Base-by-base conservation (phyloP, 2,888 invertebrate species). In the Phortica okadai region DNA sequence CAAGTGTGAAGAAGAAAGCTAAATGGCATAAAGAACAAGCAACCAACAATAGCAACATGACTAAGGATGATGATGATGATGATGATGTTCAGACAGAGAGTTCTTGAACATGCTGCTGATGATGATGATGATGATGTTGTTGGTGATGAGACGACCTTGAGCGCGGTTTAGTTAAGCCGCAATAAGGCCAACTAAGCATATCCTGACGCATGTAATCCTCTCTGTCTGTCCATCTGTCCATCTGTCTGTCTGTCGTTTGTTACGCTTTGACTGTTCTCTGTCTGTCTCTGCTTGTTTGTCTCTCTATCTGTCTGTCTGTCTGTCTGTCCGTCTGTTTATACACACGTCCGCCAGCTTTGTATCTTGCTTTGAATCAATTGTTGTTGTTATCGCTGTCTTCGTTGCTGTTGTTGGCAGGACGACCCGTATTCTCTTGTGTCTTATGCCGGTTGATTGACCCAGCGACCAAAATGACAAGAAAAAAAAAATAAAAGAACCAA, bases 391-490 rank as follows among this genome's bases (percentile, higher is more conserved):
- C 21, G 8, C 50, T 62, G 74, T 67, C 74, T 59, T 50, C 75
- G 73, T 66, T 75, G 74, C 74, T 76, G 75, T 59, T 66, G 50
- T 14, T 50, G 50, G 10, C 75, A 59, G 73, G 42, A 44, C 77
- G 75, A 76, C 74, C 78, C 74, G 76, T 73, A 77, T 74, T 76
- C 74, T 45, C 62, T 76, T 74, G 67, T 67, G 67, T 76, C 56
- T 33, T 54, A n/a, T 59, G 69, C 72, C 78, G 67, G 69, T 75
- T 77, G 66, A 64, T 75, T 76, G 56, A 59, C 56, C 73, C 25
- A 50, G 56, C 58, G 33, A 33, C 33, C 56, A 70, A 25, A 74
- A 58, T 14, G 33, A 33, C 74, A 64, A 72, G 62, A 72, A 75
- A 50, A 50, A 50, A 50, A 45, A 45, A 45, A 45, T 8, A 45